Evolutionary conservation across 2,113 vertebrate genomes (phyloP).

Genomic region (Myiopsitta monachus): DNA sequence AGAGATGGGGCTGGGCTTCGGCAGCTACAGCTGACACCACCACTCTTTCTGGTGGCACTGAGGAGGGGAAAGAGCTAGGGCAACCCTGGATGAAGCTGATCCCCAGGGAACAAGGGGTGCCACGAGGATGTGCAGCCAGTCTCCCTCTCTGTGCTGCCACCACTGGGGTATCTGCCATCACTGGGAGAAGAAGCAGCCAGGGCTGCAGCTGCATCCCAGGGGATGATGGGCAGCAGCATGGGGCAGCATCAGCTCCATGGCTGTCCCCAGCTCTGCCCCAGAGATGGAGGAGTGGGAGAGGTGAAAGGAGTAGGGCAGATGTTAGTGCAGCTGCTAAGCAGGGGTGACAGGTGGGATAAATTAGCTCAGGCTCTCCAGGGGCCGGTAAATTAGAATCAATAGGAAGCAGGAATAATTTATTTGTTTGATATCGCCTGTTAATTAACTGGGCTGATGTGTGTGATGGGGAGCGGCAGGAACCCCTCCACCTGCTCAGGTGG

Average conservation of each 20-base stretch:
- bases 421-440: constrained; percentile 55
- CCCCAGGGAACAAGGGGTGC: neutral
- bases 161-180: neutral
- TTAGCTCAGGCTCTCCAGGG: neutral
- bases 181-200: neutral
- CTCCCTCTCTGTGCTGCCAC: neutral
- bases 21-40: neutral
- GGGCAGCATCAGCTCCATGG: neutral
- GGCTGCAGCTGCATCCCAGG: neutral
- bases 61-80: neutral
- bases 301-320: constrained; percentile 22
- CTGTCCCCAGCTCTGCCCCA: neutral
- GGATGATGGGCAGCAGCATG: accelerated
- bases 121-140: neutral
- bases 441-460: constrained; percentile 50
- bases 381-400: constrained; percentile 63
- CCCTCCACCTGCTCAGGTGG: neutral
- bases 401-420: constrained; percentile 65
- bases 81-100: neutral
- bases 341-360: constrained; percentile 60
- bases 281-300: neutral
- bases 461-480: neutral
- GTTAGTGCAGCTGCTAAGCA: constrained; percentile 34
- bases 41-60: neutral
- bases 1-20: neutral